These are phyloP conservation scores for Leucoma salicis DNA, from an alignment of 2,888 invertebrate species.

Conservation along the genomic window DNA sequence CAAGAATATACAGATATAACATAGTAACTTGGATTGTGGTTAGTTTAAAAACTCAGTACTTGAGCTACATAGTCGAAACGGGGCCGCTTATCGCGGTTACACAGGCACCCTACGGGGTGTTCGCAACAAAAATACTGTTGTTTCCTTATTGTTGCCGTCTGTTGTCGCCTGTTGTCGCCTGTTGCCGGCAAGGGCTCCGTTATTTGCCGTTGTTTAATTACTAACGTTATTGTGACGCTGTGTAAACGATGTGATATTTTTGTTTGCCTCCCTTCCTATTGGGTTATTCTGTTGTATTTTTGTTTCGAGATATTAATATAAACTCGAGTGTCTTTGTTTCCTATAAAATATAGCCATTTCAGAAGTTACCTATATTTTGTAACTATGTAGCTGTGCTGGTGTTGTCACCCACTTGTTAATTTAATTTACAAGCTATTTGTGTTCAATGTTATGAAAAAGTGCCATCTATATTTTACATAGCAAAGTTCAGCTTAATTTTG, in stretches of 20 bases:
- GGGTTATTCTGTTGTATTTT: constrained; percentile 13
- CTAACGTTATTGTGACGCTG: constrained; percentile 54
- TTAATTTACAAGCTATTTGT: too few relatives aligned
- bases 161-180: constrained; percentile 40
- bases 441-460: too few relatives aligned
- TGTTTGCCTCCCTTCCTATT: constrained; percentile 32
- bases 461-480: too few relatives aligned
- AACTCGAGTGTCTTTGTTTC: too few relatives aligned
- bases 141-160: constrained; percentile 53
- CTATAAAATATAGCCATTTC: too few relatives aligned
- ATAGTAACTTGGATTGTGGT: constrained; percentile 20
- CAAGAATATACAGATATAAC: neutral
- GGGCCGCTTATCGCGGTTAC: constrained; percentile 59
- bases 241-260: constrained; percentile 42
- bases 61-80: constrained; percentile 30
- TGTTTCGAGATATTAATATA: too few relatives aligned
- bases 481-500: too few relatives aligned
- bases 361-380: too few relatives aligned
- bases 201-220: constrained; percentile 69
- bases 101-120: constrained; percentile 60
- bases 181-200: constrained; percentile 52
- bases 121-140: constrained; percentile 73
- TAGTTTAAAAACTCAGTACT: constrained; percentile 31
- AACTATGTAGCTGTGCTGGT: too few relatives aligned
- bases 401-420: too few relatives aligned